Evolutionary conservation across 2,888 invertebrate species (phyloP).

Genomic region (Eristalis intricaria): DNA sequence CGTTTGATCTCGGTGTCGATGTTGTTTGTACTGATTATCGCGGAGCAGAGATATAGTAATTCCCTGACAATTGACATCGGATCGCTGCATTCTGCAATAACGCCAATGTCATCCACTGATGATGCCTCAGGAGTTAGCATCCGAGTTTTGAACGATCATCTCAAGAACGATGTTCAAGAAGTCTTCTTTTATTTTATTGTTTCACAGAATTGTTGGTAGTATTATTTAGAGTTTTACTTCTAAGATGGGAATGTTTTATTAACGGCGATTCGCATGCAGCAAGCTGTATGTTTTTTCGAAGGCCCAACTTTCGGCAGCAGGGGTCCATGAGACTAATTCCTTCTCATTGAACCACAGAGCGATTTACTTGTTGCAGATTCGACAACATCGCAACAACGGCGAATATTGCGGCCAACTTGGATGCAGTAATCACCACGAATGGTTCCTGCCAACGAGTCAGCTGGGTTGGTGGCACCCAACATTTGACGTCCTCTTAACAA

Average conservation of each 20-base stretch:
- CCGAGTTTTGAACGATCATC: no score
- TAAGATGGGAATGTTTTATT: conserved; percentile 68
- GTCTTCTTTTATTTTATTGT: no score
- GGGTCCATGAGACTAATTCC: conserved; percentile 91
- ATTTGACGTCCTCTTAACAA: conserved; percentile 97
- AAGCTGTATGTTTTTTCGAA: conserved; percentile 87
- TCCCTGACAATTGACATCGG: no score
- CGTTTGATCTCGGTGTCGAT: no score
- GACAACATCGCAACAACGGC: conserved; percentile 98
- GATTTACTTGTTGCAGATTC: conserved; percentile 99
- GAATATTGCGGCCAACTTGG: conserved; percentile 97
- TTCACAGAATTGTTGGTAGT: neutral
- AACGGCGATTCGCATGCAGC: conserved; percentile 29
- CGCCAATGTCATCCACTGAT: no score
- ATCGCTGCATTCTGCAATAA: no score
- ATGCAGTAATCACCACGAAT: conserved; percentile 98
- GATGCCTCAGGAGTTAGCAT: no score
- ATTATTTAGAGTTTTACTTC: conserved; percentile 34
- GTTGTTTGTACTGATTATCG: no score
- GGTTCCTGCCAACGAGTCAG: conserved; percentile 96
- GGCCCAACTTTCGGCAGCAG: conserved; percentile 92
- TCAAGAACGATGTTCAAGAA: no score
- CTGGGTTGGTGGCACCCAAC: conserved; percentile 98
- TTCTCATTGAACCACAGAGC: conserved; percentile 96
- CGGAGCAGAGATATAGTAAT: no score